phyloP scores from a whole-genome alignment of 2,113 vertebrate species.

The Esox niger region DNA sequence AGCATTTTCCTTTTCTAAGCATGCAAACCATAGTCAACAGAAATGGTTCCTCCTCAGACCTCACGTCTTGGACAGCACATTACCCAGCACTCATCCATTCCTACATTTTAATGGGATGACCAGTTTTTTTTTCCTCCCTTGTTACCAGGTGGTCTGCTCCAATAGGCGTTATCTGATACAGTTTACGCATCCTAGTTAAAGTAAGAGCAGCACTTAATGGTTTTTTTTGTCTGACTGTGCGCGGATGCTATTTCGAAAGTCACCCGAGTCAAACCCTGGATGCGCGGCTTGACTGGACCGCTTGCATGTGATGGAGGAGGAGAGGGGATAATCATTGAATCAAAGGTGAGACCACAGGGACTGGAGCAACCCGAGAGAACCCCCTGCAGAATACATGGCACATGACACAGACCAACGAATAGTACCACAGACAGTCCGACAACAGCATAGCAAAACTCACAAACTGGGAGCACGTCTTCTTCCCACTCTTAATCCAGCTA shows the following conservation, averaged over 20 bases:
- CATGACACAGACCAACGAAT: conserved; percentile 10
- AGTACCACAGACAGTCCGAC: conserved; percentile 21
- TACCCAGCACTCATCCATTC: not conserved
- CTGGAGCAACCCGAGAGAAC: not conserved
- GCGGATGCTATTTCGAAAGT: not conserved
- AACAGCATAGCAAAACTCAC: conserved; percentile 12
- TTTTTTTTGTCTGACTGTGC: not conserved
- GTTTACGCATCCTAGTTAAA: not conserved
- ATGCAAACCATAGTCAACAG: conserved; percentile 33
- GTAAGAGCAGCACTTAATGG: not conserved
- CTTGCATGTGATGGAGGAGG: not conserved
- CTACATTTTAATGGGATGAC: not conserved
- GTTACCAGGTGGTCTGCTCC: not conserved
- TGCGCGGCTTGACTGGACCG: not conserved
- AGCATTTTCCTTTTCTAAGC: conserved; percentile 31
- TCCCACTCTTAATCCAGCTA: not conserved
- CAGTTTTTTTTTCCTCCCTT: not conserved
- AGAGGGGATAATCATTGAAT: not conserved
- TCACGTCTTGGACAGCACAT: not conserved
- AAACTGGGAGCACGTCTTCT: conserved; percentile 9
- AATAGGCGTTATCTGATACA: not conserved
- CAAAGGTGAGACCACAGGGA: not conserved
- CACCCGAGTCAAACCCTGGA: not conserved
- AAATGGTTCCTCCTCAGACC: not conserved
- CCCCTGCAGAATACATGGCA: not conserved